Base-by-base conservation (phyloP, 2,113 vertebrate species). In the Stigmatopora argus region DNA sequence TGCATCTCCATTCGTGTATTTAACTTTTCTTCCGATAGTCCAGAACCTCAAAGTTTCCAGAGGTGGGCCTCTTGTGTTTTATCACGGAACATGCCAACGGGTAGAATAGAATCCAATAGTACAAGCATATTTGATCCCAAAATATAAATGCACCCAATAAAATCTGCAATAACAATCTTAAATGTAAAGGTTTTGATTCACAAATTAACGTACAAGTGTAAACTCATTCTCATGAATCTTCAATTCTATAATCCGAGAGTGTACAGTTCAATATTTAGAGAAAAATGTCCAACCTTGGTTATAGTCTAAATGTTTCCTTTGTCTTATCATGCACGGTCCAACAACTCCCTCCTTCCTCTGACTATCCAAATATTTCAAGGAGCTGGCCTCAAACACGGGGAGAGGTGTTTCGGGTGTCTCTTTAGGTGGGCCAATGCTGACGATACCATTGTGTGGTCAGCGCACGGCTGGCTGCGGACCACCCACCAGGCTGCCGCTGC, bases 341-440 rank as follows among this genome's bases (percentile, higher is more conserved):
- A 79, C 46, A 71, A 77, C 70, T 67, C 57, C 23, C 62, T 49
- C 46, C 46, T 46, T 41, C 14, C 19, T 62, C 75, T 78, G 74
- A 51, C 66, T 79, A 46, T 83, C 72, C 84, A 87, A 90, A 90
- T 89, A 90, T 89, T 85, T 74, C 78, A 88, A 72, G 85, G 84
- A 78, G 82, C 73, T 90, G 91, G 77, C 83, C 82, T 87, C 81
- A 66, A 78, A 69, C 71, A 77, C 73, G 78, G 83, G 6, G 66
- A 89, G 88, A 89, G 88, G 80, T 85, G 79, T 85, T 81, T 63
- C 44, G 74, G 78, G 83, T 82, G 81, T 85, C 85, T 86, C 78
- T 87, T 84, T 86, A 82, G 84, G 85, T 88, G 84, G 86, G 85
- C 83, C 72, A 77, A 73, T 78, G 84, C 85, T 85, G 83, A 84